Conservation (phyloP, 2,888 invertebrate genomes). For the Meta bourneti region DNA sequence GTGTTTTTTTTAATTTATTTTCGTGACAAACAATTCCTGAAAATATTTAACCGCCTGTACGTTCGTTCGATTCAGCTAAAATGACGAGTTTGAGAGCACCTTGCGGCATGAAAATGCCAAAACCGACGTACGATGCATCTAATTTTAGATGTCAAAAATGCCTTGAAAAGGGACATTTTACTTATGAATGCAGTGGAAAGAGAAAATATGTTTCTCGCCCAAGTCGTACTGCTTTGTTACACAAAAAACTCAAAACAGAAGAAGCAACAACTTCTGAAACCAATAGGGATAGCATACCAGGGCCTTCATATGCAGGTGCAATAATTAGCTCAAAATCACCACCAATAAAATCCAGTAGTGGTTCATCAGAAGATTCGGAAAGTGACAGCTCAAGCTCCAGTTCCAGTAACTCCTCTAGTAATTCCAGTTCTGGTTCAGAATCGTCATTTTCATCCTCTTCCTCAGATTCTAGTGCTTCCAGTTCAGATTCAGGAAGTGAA, state of each 20-base stretch:
- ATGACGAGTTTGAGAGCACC: constrained; percentile 34
- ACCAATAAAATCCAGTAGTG: constrained; percentile 10
- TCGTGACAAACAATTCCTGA: background rate
- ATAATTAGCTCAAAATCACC: constrained; percentile 26
- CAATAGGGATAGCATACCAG: background rate
- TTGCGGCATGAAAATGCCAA: background rate
- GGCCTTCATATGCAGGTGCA: background rate
- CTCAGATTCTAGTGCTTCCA: constrained; percentile 21
- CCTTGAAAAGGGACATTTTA: constrained; percentile 95
- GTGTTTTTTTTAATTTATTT: background rate
- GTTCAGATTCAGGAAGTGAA: constrained; percentile 38
- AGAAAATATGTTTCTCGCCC: constrained; percentile 91
- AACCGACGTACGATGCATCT: constrained; percentile 31
- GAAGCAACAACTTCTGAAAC: constrained; percentile 79
- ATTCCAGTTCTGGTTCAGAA: constrained; percentile 4
- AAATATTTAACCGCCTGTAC: background rate
- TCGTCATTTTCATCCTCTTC: constrained; percentile 36
- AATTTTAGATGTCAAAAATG: constrained; percentile 93
- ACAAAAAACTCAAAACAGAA: constrained; percentile 85
- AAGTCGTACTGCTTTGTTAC: constrained; percentile 90
- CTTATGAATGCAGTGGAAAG: constrained; percentile 94
- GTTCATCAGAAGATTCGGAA: constrained; percentile 53
- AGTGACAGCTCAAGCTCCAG: constrained; percentile 58
- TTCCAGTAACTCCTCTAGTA: constrained; percentile 2
- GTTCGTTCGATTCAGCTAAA: background rate